These are phyloP conservation scores for Mormyrops boulengeri DNA, from an alignment of 2,797 vertebrate genomes.

Conservation along the genomic window DNA sequence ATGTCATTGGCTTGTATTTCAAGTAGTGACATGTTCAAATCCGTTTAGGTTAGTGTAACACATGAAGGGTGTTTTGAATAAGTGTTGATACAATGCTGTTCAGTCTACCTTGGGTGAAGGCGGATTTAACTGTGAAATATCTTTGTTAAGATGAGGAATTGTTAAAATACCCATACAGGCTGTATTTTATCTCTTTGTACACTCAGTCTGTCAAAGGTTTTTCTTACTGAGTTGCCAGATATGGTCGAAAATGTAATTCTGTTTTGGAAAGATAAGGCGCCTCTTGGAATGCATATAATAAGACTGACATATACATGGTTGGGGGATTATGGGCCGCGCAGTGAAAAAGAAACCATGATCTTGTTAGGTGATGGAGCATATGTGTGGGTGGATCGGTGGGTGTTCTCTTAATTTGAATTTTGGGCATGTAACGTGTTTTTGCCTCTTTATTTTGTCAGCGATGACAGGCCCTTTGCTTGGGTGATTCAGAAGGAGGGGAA, in stretches of 20 bases:
- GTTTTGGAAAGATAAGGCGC: not conserved
- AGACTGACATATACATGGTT: not conserved
- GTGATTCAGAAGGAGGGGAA: not conserved
- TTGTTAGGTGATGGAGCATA: not conserved
- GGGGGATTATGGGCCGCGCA: not conserved
- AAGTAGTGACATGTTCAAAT: not conserved
- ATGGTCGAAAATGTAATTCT: not conserved
- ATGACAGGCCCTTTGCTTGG: not conserved
- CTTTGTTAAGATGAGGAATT: not conserved
- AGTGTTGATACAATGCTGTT: not conserved
- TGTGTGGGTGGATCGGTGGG: not conserved
- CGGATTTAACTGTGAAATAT: not conserved
- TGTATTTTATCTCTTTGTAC: not conserved
- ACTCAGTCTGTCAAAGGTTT: not conserved
- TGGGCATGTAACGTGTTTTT: not conserved
- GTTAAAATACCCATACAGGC: not conserved
- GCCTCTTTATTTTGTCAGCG: not conserved
- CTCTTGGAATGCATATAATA: not conserved
- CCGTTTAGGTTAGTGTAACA: not conserved
- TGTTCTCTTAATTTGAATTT: slow-evolving; percentile 3
- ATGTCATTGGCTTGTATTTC: not conserved
- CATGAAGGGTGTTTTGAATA: not conserved
- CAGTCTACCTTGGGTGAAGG: not conserved
- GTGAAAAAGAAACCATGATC: not conserved
- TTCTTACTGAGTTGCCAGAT: not conserved